Evolutionary conservation across 2,797 vertebrate genomes (phyloP), one percentile per base, ranked within the genome.

Genomic region (Acropternis orthonyx): DNA sequence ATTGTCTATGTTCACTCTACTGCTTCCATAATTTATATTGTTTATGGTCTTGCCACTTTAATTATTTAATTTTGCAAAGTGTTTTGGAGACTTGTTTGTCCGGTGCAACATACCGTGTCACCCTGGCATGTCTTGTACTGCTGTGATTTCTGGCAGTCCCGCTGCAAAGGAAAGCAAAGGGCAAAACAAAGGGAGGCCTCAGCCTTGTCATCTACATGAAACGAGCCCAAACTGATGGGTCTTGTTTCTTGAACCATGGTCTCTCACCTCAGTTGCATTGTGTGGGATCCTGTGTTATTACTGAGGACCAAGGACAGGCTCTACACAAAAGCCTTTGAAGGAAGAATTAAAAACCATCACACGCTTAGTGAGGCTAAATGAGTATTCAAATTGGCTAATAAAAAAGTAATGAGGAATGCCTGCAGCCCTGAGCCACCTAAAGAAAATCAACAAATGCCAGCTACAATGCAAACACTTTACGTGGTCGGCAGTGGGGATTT

Each of bases 391-490:
- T 88, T 91, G 88, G 75, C 86, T 97, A 95, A 97, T 97, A 95
- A 96, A 97, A 97, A 96, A 96, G 79, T 97, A 95, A 97, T 97
- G 95, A 97, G 94, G 94, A 96, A 77, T 93, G 95, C 91, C 92
- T 96, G 91, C 80, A 91, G 95, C 92, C 94, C 95, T 94, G 74
- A 95, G 76, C 85, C 88, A 95, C 95, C 96, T 92, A 86, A 94
- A 94, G 94, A 95, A 97, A 97, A 94, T 72, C 96, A 96, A 95
- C 96, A 97, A 92, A 94, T 65, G 83, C 67, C 88, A 93, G 89
- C 44, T 73, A 91, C 92, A 94, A 72, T 30, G 55, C 85, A 95
- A 96, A 96, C 65, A 86, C 69, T 91, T 95, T 77, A 86, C 0
- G 0, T 39, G 22, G 80, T 36, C 0, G 2, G 79, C 80, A 85